Conservation (phyloP, 2,888 invertebrate genomes). For the Watsonalla binaria region DNA sequence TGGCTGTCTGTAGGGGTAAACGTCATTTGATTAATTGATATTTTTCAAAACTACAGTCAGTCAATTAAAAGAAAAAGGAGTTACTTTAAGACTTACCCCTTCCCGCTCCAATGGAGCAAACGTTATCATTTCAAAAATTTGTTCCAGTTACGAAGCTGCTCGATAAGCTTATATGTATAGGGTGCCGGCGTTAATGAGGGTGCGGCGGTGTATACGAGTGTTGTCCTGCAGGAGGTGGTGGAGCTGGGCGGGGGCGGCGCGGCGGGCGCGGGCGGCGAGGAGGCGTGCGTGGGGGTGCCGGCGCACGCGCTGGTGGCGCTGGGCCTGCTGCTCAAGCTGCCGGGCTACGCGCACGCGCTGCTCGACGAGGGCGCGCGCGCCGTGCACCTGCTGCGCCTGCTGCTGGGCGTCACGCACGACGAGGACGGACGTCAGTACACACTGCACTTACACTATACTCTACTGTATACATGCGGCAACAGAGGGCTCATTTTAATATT, state of each 20-base stretch:
- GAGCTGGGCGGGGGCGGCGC: conserved; percentile 55
- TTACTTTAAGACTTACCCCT: too few relatives aligned
- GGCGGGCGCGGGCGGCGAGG: conserved; percentile 51
- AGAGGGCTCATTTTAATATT: too few relatives aligned
- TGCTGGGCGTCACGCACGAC: conserved; percentile 94
- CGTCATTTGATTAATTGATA: too few relatives aligned
- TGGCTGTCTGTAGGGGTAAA: too few relatives aligned
- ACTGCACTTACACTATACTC: too few relatives aligned
- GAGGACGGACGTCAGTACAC: conserved; percentile 89
- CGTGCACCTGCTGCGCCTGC: conserved; percentile 89
- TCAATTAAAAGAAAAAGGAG: too few relatives aligned
- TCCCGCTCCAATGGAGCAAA: too few relatives aligned
- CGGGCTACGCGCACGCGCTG: conserved; percentile 94
- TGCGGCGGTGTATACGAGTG: background rate
- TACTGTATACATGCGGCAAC: too few relatives aligned
- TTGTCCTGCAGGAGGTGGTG: conserved; percentile 50
- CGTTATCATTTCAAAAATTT: too few relatives aligned
- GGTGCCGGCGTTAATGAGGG: background rate
- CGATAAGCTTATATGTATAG: too few relatives aligned
- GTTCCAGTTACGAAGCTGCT: too few relatives aligned
- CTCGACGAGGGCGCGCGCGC: conserved; percentile 91
- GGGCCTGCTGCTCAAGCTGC: conserved; percentile 91
- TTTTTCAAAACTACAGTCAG: too few relatives aligned
- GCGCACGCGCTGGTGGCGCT: conserved; percentile 95
- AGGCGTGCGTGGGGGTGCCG: conserved; percentile 81